Conservation (phyloP, 2,888 invertebrate genomes). For the Mythimna vitellina region DNA sequence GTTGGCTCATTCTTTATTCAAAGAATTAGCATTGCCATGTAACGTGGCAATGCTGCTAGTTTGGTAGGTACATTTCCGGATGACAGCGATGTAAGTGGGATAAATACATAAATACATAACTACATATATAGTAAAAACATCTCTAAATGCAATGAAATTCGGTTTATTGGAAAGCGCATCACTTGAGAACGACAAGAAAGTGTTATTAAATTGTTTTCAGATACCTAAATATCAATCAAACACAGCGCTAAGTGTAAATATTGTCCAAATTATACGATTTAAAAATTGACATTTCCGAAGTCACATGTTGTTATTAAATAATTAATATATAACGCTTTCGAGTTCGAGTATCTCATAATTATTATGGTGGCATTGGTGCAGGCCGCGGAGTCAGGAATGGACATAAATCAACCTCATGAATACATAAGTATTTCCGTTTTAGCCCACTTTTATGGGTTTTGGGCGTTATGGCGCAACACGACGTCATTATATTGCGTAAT, state of each 20-base stretch:
- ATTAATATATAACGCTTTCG: background rate
- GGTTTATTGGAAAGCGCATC: background rate
- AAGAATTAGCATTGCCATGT: no score
- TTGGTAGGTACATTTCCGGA: no score
- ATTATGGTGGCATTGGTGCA: slow-evolving; percentile 1
- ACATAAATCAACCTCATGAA: slow-evolving; percentile 25
- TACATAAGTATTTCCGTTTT: slow-evolving; percentile 13
- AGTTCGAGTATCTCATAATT: background rate
- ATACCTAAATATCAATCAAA: background rate
- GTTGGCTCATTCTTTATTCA: no score
- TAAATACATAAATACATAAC: no score
- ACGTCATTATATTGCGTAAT: slow-evolving; percentile 13
- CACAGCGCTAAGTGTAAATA: no score
- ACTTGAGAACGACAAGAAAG: no score
- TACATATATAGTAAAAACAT: no score
- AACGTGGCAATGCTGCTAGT: no score
- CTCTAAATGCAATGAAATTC: no score
- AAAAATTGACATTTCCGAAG: background rate
- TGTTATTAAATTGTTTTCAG: background rate
- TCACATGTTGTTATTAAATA: background rate
- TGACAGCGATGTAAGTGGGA: no score
- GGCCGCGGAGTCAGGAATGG: background rate
- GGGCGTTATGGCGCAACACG: slow-evolving; percentile 18
- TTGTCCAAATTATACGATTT: background rate
- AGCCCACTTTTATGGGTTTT: slow-evolving; percentile 16